Evolutionary conservation across 2,797 vertebrate genomes (phyloP), one percentile per base, ranked within the genome.

Genomic region (Leptatherina wallacei): DNA sequence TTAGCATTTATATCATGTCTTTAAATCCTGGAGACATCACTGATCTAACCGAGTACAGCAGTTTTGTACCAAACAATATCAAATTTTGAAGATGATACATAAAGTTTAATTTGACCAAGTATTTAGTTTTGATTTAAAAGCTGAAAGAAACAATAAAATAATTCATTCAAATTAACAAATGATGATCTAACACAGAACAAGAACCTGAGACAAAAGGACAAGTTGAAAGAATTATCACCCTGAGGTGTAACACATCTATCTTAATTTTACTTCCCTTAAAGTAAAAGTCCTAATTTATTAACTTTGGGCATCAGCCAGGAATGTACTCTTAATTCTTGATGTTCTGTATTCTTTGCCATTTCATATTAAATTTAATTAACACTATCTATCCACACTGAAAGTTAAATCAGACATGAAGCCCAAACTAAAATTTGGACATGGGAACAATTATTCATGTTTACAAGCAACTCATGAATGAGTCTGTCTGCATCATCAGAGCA

Each of bases 381-480:
- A 47, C 35, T 59, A 71, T 64, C 47, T 83, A 65, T 55, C 83
- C 49, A 29, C 57, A 44, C 52, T 75, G 78, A 80, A 70, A 78
- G 52, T 54, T 55, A 30, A 65, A 72, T 40, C 76, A 78, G 64
- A 77, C 71, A 42, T 77, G 69, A 62, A 56, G 61, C 69, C 20
- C 18, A 44, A n/a, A 20, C 47, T 57, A 42, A 80, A 76, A 66
- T 59, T 4, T 51, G 24, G 55, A 75, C 27, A 2, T 10, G 54
- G 58, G 24, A 65, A 38, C 65, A 76, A 83, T 88, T 55, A 77
- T 88, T 90, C 75, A 80, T 68, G 65, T 89, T 89, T 83, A 91
- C 20, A 30, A 84, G 78, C 67, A 1, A 33, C 65, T 32, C 59
- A 56, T 84, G 64, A 86, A 85, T 71, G 32, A 75, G 80, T 69